phyloP scores from a whole-genome alignment of 2,888 invertebrate species.

The Aspidiotus rigidus region DNA sequence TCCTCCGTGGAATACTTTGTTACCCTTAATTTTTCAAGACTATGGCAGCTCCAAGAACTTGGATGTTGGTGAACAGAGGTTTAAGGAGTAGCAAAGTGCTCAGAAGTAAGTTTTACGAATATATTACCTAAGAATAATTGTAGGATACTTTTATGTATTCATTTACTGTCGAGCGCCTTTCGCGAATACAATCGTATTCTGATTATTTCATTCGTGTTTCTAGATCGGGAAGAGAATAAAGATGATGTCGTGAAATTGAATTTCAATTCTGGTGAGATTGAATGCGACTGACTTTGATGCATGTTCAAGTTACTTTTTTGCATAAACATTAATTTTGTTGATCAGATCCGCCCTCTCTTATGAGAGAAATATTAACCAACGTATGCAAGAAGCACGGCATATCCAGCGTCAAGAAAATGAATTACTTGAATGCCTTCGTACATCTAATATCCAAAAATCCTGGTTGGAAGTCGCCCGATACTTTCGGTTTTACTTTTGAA shows the following conservation, averaged over 20 bases:
- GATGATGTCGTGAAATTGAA: conserved; percentile 53
- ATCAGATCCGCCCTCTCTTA: conserved; percentile 48
- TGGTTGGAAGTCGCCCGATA: conserved; percentile 54
- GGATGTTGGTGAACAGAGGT: conserved; percentile 24
- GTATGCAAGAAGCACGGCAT: conserved; percentile 54
- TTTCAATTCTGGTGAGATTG: conserved; percentile 47
- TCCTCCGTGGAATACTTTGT: no score
- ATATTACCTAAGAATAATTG: neutral
- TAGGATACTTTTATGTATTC: no score
- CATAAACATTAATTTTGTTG: conserved; percentile 17
- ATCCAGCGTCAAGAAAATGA: conserved; percentile 68
- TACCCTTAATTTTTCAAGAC: neutral
- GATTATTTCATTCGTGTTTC: neutral
- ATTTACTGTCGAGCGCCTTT: no score
- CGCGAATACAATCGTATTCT: neutral
- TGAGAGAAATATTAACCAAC: conserved; percentile 53
- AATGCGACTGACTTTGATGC: neutral
- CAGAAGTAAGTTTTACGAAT: conserved; percentile 15
- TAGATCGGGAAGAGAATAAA: conserved; percentile 46
- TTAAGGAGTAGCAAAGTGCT: conserved; percentile 23
- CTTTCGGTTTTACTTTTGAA: conserved; percentile 63
- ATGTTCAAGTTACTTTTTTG: neutral
- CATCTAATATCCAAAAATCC: conserved; percentile 48
- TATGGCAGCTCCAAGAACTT: conserved; percentile 28
- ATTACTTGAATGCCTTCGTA: conserved; percentile 79